phyloP scores from a whole-genome alignment of 2,888 invertebrate species.

The Pseudococcus longispinus region DNA sequence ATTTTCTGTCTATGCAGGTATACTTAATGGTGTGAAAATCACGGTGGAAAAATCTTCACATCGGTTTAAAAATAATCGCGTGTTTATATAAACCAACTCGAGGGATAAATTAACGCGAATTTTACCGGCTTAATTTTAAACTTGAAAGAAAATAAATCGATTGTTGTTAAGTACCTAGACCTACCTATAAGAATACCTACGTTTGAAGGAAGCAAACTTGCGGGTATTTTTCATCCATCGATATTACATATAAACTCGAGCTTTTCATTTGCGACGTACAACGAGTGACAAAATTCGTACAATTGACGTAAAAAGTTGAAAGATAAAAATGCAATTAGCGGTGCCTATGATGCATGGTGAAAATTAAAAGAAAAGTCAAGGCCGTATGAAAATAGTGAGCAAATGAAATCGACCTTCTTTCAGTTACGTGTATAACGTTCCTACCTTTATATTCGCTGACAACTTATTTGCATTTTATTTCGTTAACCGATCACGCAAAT shows the following conservation, averaged over 20 bases:
- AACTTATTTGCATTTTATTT: constrained; percentile 39
- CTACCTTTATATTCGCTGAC: constrained; percentile 25
- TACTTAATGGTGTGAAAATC: neutral
- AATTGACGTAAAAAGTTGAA: neutral
- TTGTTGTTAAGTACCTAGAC: neutral
- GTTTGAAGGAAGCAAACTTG: neutral
- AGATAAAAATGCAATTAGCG: constrained; percentile 28
- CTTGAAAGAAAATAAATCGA: neutral
- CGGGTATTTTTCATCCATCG: neutral
- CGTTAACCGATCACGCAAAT: constrained; percentile 34
- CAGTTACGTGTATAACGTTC: neutral
- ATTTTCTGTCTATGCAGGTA: neutral
- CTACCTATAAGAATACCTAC: neutral
- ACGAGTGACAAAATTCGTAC: neutral
- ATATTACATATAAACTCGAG: neutral
- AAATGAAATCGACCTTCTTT: constrained; percentile 34
- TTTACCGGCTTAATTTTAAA: neutral
- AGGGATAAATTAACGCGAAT: neutral
- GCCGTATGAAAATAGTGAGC: constrained; percentile 14
- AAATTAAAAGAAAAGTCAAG: constrained; percentile 25
- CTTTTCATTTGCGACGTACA: neutral
- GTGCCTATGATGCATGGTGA: neutral
- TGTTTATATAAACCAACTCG: neutral
- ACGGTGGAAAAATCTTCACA: neutral
- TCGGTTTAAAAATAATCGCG: neutral